Conservation (phyloP, 2,888 invertebrate genomes). For the Andrena trimmerana region DNA sequence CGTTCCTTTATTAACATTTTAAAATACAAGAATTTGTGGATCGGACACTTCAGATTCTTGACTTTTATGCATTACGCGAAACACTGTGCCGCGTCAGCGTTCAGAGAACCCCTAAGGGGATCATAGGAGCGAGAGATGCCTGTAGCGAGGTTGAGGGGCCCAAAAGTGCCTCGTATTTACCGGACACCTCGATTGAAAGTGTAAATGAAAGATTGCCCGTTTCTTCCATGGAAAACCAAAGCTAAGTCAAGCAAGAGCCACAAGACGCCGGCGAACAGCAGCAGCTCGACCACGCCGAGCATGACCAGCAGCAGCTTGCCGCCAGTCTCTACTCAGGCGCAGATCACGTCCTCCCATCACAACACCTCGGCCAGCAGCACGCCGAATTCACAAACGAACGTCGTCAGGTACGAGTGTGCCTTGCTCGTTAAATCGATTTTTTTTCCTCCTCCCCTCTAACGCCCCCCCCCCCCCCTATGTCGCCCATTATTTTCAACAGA, state of each 20-base stretch:
- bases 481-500: conserved; percentile 31
- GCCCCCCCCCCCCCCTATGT: neutral
- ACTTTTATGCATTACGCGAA: too few species aligned
- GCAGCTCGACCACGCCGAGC: conserved; percentile 77
- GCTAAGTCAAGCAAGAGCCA: conserved; percentile 84
- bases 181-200: neutral
- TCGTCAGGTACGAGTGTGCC: conserved; percentile 80
- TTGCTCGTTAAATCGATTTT: conserved; percentile 53
- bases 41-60: too few species aligned
- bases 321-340: conserved; percentile 76
- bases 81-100: too few species aligned
- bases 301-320: conserved; percentile 78
- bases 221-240: conserved; percentile 51
- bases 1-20: too few species aligned
- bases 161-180: neutral
- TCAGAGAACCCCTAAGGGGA: too few species aligned
- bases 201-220: conserved; percentile 4
- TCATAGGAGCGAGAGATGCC: too few species aligned
- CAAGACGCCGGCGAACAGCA: conserved; percentile 81
- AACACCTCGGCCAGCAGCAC: conserved; percentile 77
- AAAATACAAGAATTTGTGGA: too few species aligned
- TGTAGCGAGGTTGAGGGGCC: neutral
- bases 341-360: conserved; percentile 78
- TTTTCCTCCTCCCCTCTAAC: conserved; percentile 2
- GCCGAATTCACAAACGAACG: conserved; percentile 82